phyloP scores from a whole-genome alignment of 1,140 invertebrate genomes.

The Ips nitidus region DNA sequence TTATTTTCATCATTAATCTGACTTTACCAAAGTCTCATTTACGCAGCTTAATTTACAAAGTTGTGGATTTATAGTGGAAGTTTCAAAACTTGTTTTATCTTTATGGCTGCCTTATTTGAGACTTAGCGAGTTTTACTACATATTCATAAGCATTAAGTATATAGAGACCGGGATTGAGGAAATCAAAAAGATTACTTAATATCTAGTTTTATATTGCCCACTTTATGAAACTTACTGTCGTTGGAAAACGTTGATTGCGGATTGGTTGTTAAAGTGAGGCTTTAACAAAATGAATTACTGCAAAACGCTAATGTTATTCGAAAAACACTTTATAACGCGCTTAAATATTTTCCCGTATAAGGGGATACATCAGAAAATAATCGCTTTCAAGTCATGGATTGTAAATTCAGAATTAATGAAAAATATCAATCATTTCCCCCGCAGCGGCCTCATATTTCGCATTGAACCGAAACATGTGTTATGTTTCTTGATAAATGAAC shows the following conservation, averaged over 20 bases:
- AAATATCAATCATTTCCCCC: slow-evolving; percentile 3
- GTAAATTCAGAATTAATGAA: slow-evolving; percentile 7
- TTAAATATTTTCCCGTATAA: not conserved
- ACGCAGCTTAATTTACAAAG: slow-evolving; percentile 52
- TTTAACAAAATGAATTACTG: no score
- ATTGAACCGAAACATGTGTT: slow-evolving; percentile 5
- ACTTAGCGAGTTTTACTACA: slow-evolving; percentile 50
- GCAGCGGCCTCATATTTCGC: slow-evolving; percentile 3
- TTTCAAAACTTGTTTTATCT: slow-evolving; percentile 51
- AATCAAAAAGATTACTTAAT: slow-evolving; percentile 33
- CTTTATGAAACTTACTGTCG: not conserved
- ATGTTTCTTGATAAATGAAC: slow-evolving; percentile 6
- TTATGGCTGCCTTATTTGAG: slow-evolving; percentile 49
- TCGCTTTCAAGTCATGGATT: slow-evolving; percentile 5
- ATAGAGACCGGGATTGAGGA: slow-evolving; percentile 5
- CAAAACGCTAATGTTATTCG: no score
- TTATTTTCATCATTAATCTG: slow-evolving; percentile 51
- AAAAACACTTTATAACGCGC: no score
- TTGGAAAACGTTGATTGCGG: no score
- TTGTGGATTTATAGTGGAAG: slow-evolving; percentile 52
- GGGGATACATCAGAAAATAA: slow-evolving; percentile 1
- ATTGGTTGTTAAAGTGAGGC: no score
- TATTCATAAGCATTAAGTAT: slow-evolving; percentile 44
- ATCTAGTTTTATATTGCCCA: slow-evolving; percentile 1
- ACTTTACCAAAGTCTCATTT: slow-evolving; percentile 52